phyloP scores from a whole-genome alignment of 2,888 invertebrate genomes.

The Trichacis sp. region DNA sequence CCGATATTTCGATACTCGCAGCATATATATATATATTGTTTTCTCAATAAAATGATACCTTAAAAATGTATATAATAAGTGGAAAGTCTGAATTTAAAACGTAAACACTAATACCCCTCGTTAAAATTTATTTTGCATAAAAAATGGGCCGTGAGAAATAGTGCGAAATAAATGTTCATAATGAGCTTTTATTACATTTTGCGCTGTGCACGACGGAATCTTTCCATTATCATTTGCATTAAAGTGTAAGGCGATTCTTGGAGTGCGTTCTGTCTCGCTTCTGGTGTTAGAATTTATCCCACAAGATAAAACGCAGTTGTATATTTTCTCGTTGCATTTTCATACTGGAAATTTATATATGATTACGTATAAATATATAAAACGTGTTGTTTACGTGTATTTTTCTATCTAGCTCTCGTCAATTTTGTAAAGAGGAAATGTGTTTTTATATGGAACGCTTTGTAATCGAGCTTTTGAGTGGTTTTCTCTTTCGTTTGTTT shows the following conservation, averaged over 20 bases:
- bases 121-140: conserved; percentile 8
- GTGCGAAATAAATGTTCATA: conserved; percentile 31
- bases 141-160: conserved; percentile 23
- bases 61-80: too few relatives aligned
- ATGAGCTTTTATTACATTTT: conserved; percentile 31
- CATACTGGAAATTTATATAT: conserved; percentile 5
- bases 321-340: conserved; percentile 16
- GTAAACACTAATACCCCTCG: background rate
- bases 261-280: conserved; percentile 38
- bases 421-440: conserved; percentile 4
- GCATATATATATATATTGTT: too few relatives aligned
- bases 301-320: conserved; percentile 26
- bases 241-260: conserved; percentile 26
- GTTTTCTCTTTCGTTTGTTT: too few relatives aligned
- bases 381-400: conserved; percentile 4
- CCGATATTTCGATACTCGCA: conserved; percentile 24
- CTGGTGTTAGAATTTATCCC: conserved; percentile 34
- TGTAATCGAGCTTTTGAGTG: conserved; percentile 25
- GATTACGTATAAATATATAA: conserved; percentile 6
- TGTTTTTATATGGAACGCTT: conserved; percentile 7
- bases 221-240: conserved; percentile 39
- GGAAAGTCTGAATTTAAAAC: background rate
- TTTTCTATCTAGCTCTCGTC: conserved; percentile 1
- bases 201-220: conserved; percentile 34
- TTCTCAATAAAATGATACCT: too few relatives aligned